These are phyloP conservation scores for Stenopsyche tienmushanensis DNA, from an alignment of 1,140 invertebrate species.

Conservation along the genomic window DNA sequence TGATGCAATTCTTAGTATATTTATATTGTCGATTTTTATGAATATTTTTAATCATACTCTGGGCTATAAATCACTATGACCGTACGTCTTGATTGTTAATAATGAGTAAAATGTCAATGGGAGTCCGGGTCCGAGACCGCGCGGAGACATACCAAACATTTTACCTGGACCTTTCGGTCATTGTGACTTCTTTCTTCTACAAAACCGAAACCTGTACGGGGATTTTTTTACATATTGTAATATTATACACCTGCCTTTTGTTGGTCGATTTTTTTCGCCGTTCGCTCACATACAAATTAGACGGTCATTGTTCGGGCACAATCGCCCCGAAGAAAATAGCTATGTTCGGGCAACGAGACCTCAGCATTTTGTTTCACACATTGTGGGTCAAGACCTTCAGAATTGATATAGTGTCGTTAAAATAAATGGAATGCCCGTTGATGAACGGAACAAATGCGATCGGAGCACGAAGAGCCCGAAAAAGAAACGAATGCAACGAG, in stretches of 20 bases:
- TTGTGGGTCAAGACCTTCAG: constrained; percentile 29
- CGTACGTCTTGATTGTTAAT: not conserved
- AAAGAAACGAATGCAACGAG: too few relatives aligned
- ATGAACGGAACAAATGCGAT: not conserved
- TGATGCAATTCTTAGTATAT: too few relatives aligned
- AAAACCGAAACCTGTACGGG: constrained; percentile 2
- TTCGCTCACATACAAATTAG: constrained; percentile 32
- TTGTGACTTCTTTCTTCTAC: constrained; percentile 6
- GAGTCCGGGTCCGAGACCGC: not conserved
- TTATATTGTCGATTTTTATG: too few relatives aligned
- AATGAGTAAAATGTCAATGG: not conserved
- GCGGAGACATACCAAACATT: constrained; percentile 12
- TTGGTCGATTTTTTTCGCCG: constrained; percentile 15
- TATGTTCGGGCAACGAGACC: constrained; percentile 14
- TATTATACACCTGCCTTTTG: constrained; percentile 31
- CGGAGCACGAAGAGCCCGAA: too few relatives aligned
- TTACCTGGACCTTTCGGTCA: constrained; percentile 19
- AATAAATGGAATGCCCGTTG: not conserved
- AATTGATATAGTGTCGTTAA: constrained; percentile 2
- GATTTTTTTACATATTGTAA: constrained; percentile 18
- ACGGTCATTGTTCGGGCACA: constrained; percentile 26
- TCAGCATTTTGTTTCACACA: not conserved
- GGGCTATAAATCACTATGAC: too few relatives aligned
- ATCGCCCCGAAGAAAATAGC: constrained; percentile 3
- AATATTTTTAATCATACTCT: too few relatives aligned